These are phyloP conservation scores for Eulemur rubriventer DNA, from an alignment of 2,797 vertebrate genomes.

Conservation along the genomic window DNA sequence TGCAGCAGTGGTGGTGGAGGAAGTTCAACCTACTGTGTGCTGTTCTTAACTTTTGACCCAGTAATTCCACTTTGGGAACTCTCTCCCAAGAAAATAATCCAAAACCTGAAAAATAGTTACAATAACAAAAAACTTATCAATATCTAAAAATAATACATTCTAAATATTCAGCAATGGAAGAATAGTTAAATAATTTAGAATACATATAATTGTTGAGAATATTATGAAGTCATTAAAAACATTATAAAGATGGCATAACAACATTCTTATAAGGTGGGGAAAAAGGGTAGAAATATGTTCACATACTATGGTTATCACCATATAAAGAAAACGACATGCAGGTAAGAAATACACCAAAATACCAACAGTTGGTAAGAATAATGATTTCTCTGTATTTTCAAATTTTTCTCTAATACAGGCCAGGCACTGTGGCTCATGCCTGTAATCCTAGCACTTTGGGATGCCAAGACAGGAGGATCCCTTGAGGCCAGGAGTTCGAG, in stretches of 20 bases:
- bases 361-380: neutral
- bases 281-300: neutral
- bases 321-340: neutral
- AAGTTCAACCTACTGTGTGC: neutral
- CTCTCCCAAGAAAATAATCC: conserved; percentile 6
- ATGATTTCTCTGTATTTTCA: neutral
- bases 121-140: conserved; percentile 12
- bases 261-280: neutral
- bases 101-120: conserved; percentile 39
- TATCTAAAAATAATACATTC: conserved; percentile 21
- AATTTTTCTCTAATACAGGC: neutral
- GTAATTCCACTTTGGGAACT: conserved; percentile 10
- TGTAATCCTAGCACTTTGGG: neutral
- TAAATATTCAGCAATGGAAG: neutral
- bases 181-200: conserved; percentile 6
- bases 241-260: neutral
- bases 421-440: neutral
- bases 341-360: conserved; percentile 25
- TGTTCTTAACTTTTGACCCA: conserved; percentile 5
- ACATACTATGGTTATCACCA: neutral
- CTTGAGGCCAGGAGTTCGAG: neutral
- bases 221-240: neutral
- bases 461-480: neutral
- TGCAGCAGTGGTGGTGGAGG: neutral
- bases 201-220: neutral